Evolutionary conservation across 2,797 vertebrate species (phyloP).

Genomic region (Eurystomus glaucurus): DNA sequence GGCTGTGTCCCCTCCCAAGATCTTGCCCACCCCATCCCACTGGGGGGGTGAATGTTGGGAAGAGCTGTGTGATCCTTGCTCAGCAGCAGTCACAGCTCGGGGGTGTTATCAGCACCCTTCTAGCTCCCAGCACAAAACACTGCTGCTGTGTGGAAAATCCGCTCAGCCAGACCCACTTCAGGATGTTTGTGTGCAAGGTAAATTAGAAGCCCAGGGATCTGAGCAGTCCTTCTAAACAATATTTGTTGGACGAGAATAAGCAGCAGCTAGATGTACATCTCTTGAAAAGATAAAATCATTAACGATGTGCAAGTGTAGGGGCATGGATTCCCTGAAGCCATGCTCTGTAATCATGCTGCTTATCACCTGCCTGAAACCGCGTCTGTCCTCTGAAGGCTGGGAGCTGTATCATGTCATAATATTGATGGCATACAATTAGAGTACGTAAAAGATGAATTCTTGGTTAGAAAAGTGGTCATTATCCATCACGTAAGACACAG

Average conservation of each 20-base stretch:
- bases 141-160: too few relatives aligned
- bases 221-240: not conserved
- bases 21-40: too few relatives aligned
- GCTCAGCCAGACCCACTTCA: too few relatives aligned
- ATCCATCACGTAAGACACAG: not conserved
- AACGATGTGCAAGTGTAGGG: not conserved
- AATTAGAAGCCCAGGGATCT: not conserved
- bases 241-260: not conserved
- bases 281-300: slow-evolving; percentile 1
- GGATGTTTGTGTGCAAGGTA: not conserved
- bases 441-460: not conserved
- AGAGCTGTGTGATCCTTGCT: too few relatives aligned
- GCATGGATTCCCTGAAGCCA: not conserved
- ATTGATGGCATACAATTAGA: not conserved
- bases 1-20: too few relatives aligned
- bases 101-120: too few relatives aligned
- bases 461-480: not conserved
- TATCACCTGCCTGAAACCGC: slow-evolving; percentile 9
- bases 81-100: too few relatives aligned
- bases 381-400: not conserved
- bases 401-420: not conserved
- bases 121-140: too few relatives aligned
- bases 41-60: too few relatives aligned
- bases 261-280: not conserved
- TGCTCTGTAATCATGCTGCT: not conserved